phyloP scores from a whole-genome alignment of 2,888 invertebrate species.

The Ceratothoa steindachneri region DNA sequence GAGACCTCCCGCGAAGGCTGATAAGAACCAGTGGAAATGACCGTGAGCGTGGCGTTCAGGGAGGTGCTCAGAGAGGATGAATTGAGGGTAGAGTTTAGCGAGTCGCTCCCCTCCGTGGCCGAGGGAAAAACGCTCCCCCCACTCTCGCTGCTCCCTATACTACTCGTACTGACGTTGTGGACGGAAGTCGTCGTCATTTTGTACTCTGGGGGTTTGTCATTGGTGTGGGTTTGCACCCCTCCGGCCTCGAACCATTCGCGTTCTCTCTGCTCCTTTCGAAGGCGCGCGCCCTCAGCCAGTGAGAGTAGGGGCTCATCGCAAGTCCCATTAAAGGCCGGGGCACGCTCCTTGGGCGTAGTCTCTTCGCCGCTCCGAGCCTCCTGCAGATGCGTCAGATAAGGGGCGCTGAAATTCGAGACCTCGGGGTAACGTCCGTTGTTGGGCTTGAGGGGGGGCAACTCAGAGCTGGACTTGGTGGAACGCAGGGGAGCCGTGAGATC shows the following conservation, averaged over 20 bases:
- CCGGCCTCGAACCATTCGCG: conserved; percentile 65
- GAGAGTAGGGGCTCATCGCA: conserved; percentile 36
- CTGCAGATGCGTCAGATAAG: background rate
- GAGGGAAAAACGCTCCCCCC: conserved; percentile 34
- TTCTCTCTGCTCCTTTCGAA: conserved; percentile 55
- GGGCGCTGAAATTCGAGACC: background rate
- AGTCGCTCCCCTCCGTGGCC: conserved; percentile 24
- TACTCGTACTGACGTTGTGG: conserved; percentile 34
- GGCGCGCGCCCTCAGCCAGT: conserved; percentile 40
- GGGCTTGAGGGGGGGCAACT: conserved; percentile 43
- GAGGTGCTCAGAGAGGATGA: conserved; percentile 5
- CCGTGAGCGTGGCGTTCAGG: conserved; percentile 59
- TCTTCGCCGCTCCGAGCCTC: background rate
- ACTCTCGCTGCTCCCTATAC: conserved; percentile 36
- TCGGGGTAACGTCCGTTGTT: conserved; percentile 12
- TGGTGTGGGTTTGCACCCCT: conserved; percentile 51
- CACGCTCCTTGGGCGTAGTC: conserved; percentile 15
- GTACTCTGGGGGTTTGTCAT: conserved; percentile 59
- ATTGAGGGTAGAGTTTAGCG: conserved; percentile 2
- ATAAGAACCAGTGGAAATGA: conserved; percentile 70
- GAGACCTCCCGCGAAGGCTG: conserved; percentile 67
- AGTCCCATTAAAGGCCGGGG: conserved; percentile 18
- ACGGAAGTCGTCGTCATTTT: conserved; percentile 33
- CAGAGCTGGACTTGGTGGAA: conserved; percentile 35
- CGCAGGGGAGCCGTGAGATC: conserved; percentile 34